phyloP scores from a whole-genome alignment of 2,888 invertebrate species.

The Apodemia mormo region DNA sequence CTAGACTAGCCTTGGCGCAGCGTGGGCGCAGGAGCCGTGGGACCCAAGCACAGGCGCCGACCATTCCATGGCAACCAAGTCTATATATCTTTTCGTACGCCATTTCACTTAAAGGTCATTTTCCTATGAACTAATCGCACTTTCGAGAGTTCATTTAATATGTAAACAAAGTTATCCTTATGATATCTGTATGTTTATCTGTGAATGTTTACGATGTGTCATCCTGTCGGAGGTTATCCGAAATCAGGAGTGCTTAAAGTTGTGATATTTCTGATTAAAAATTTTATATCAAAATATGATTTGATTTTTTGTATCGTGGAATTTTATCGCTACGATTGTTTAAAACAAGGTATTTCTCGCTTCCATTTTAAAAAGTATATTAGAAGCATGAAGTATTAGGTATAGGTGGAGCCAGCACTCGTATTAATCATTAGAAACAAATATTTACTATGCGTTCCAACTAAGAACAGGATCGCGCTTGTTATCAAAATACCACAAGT shows the following conservation, averaged over 20 bases:
- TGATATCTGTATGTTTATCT: conserved; percentile 15
- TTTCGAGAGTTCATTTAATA: conserved; percentile 1
- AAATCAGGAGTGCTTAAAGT: background rate
- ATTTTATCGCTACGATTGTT: too few relatives aligned
- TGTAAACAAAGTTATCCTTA: conserved; percentile 11
- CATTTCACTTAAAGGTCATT: conserved; percentile 6
- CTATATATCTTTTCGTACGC: background rate
- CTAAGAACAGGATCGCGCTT: too few relatives aligned
- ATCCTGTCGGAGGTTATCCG: background rate
- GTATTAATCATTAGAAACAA: too few relatives aligned
- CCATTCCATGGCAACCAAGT: background rate
- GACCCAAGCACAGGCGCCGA: conserved; percentile 47
- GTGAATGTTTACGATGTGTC: conserved; percentile 14
- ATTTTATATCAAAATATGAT: background rate
- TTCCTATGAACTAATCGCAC: background rate
- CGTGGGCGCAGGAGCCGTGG: conserved; percentile 60
- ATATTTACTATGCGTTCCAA: too few relatives aligned
- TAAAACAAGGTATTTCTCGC: too few relatives aligned
- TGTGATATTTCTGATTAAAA: background rate
- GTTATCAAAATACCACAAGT: too few relatives aligned
- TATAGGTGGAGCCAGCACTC: too few relatives aligned
- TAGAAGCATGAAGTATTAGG: too few relatives aligned
- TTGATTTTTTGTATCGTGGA: too few relatives aligned
- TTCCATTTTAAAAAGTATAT: too few relatives aligned
- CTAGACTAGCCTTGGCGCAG: conserved; percentile 44